Base-by-base conservation (phyloP, 1,140 invertebrate genomes). In the Melipona quadrifasciata region DNA sequence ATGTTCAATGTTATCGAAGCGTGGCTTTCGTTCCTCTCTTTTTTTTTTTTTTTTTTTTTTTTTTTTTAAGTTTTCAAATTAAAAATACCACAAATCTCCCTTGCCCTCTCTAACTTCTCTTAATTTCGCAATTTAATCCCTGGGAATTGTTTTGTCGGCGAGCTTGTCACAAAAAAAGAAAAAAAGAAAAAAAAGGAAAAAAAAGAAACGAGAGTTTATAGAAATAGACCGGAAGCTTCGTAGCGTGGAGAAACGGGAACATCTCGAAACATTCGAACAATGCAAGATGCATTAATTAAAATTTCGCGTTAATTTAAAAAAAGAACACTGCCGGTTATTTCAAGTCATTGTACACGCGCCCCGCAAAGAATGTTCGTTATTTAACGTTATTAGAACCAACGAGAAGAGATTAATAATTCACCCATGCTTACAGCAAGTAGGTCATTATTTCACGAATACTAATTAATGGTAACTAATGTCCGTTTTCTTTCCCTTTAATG, bases 161-260 rank as follows among this genome's bases (percentile, higher is more conserved):
- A n/a, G 58, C 47, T 75, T 72, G 58, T 73, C 34, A 17, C 61
- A 65, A 74, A 47, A 10, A 47, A 47, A 47, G 8, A 47, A 47
- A 47, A 47, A 47, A 8, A 47, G 8, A 47, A 8, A 47, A 8
- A 47, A 8, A 47, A 8, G 0, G 8, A 47, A 6, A 47, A 8
- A 47, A 81, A 51, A 75, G 57, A 80, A 75, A 75, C n/a, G 65
- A 82, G 47, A 61, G 57, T 55, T 31, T 24, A 75, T 71, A 31
- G 27, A 82, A 82, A 82, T 82, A 82, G 58, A 74, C 27, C 24
- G 58, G 58, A 65, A 75, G 64, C 58, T 67, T 67, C 24, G 71
- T 21, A 21, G 57, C 17, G 47, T 21, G 19, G 57, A n/a, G 31
- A 53, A 47, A 27, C n/a, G 10, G 27, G 51, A 14, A 12, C 39